Base-by-base conservation (phyloP, 30 jellyfish, hydroid and myxozoan genomes). In the Rhopilema esculentum region DNA sequence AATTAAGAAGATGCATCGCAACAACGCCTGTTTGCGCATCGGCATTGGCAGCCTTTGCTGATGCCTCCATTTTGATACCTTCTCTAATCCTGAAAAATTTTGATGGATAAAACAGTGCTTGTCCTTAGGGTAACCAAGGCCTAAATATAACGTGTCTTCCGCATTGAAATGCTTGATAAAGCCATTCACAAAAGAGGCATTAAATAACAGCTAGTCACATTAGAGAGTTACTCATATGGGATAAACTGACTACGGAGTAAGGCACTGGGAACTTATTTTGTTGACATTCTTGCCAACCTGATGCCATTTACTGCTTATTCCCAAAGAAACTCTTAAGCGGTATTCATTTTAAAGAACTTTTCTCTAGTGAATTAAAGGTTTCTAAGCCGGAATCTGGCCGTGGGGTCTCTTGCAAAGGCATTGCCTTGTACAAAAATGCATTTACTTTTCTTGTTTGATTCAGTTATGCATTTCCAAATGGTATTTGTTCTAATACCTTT, bases 61-160 rank as follows among this genome's bases (percentile, higher is more conserved):
- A 40, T 40, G 57, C 57, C 57, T 40, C 57, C 12, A 40, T 40
- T 40, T 12, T 2, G 6, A 6, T 40, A 40, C 12, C 12, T 12
- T 40, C 57, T 40, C 12, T 40, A 40, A 12, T 40, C 57, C 57
- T 12, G 57, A 40, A 40, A 12, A 6, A 40, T 40, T 6, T 12
- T 40, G 57, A 40, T 40, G 57, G 57, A 40, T 40, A 40, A 2
- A 40, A 40, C 57, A 40, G 6, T 6, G 9, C 57, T 2, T 40
- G 57, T 40, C 12, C 57, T 40, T 30, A 8, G 27, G 40, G 23
- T 24, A 17, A 22, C 65, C 40, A 29, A 27, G 66, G 82, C 66
- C 48, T 77, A 77, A 50, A 63, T 52, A 77, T 77, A 63, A 77
- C 87, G 87, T 77, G 87, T 53, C 87, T 51, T 77, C 87, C 87